Evolutionary conservation across 2,888 invertebrate genomes (phyloP).

Genomic region (Yponomeuta cagnagella): DNA sequence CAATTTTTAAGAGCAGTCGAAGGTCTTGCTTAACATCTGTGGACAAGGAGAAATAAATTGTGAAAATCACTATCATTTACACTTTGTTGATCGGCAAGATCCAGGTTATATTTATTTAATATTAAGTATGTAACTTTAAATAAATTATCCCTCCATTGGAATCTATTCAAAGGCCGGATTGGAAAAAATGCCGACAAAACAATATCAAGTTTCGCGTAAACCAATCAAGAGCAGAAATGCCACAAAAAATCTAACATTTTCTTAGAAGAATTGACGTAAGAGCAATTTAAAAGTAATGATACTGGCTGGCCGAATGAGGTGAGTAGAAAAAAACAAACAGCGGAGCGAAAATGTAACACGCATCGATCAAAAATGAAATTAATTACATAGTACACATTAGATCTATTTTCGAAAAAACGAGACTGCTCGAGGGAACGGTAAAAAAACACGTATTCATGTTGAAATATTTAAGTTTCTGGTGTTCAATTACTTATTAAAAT

Average conservation of each 20-base stretch:
- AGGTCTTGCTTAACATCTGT: constrained; percentile 46
- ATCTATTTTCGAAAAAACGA: constrained; percentile 73
- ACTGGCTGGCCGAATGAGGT: constrained; percentile 1
- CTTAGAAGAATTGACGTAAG: constrained; percentile 62
- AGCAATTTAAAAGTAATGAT: constrained; percentile 71
- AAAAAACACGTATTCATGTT: constrained; percentile 60
- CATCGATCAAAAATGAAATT: constrained; percentile 67
- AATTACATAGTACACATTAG: constrained; percentile 68
- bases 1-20: constrained; percentile 65
- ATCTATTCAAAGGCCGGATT: neutral
- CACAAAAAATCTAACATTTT: constrained; percentile 51
- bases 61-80: neutral
- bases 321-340: constrained; percentile 28
- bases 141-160: too few species aligned
- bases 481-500: constrained; percentile 71
- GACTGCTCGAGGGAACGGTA: constrained; percentile 55
- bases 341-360: constrained; percentile 47
- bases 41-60: constrained; percentile 43
- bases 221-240: constrained; percentile 33
- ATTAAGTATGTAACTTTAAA: too few species aligned
- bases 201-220: constrained; percentile 47
- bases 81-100: too few species aligned
- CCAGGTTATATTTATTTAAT: too few species aligned
- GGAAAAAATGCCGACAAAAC: constrained; percentile 1
- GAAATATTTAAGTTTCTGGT: constrained; percentile 63